Evolutionary conservation across 2,888 invertebrate species (phyloP).

Genomic region (Ferdinandea cuprea): DNA sequence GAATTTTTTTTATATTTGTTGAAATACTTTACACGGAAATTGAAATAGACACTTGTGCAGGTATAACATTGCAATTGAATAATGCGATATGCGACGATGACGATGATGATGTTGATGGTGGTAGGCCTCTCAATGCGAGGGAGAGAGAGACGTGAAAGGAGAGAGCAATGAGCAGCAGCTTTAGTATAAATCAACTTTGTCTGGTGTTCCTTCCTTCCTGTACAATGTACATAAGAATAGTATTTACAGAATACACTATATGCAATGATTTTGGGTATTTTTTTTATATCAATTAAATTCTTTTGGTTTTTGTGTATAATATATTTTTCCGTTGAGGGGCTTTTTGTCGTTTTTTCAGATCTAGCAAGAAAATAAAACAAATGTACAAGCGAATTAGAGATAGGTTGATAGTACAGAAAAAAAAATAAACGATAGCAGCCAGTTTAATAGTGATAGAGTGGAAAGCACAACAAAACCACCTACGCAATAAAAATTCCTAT

Average conservation of each 20-base stretch:
- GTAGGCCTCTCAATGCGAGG: no score
- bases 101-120: slow-evolving; percentile 7
- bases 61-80: slow-evolving; percentile 59
- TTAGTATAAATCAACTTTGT: slow-evolving; percentile 50
- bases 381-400: slow-evolving; percentile 37
- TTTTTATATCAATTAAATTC: slow-evolving; percentile 30
- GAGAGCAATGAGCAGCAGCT: slow-evolving; percentile 23
- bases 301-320: slow-evolving; percentile 24
- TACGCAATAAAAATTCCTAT: slow-evolving; percentile 66
- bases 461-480: slow-evolving; percentile 67
- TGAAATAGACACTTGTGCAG: slow-evolving; percentile 50
- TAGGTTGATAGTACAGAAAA: no score
- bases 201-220: slow-evolving; percentile 25
- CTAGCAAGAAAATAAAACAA: slow-evolving; percentile 36
- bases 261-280: slow-evolving; percentile 17
- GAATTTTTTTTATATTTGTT: slow-evolving; percentile 5
- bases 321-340: slow-evolving; percentile 22
- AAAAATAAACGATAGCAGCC: neutral
- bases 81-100: slow-evolving; percentile 28
- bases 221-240: neutral
- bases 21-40: slow-evolving; percentile 59
- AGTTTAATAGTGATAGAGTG: slow-evolving; percentile 29
- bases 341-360: slow-evolving; percentile 10
- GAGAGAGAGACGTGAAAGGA: no score
- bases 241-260: neutral